Conservation (phyloP, 2,797 vertebrate species). For the Artibeus lituratus region DNA sequence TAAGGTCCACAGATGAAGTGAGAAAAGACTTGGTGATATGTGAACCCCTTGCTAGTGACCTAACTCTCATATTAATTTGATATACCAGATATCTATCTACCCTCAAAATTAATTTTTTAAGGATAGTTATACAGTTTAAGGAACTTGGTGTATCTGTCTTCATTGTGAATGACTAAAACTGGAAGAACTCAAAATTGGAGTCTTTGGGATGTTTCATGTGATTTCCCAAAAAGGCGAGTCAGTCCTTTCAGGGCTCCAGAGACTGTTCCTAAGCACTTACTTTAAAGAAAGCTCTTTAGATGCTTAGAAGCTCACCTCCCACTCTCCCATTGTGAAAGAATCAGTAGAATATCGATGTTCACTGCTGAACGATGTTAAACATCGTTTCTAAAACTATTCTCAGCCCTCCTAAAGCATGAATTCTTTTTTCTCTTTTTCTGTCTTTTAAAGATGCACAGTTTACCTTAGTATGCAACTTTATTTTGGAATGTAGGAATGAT, state of each 20-base stretch:
- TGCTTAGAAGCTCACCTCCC: not conserved
- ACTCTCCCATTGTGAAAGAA: not conserved
- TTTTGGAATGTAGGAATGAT: slow-evolving; percentile 35
- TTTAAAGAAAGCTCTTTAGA: not conserved
- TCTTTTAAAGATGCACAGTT: not conserved
- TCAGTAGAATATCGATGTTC: not conserved
- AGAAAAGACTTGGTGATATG: not conserved
- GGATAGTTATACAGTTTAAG: not conserved
- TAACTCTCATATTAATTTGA: not conserved
- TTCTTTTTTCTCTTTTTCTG: not conserved
- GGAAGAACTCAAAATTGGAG: not conserved
- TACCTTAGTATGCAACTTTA: not conserved
- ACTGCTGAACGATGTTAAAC: not conserved
- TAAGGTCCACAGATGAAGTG: not conserved
- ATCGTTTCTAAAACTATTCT: not conserved
- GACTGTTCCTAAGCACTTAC: not conserved
- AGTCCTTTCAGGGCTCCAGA: not conserved
- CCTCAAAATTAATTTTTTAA: not conserved
- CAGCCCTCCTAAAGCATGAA: not conserved
- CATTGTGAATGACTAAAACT: not conserved
- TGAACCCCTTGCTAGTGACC: not conserved
- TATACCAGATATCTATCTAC: not conserved
- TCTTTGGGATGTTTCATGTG: not conserved
- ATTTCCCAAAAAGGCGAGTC: not conserved
- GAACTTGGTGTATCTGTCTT: not conserved